Conservation (phyloP, 2,888 invertebrate species). For the Smittia aterrima region DNA sequence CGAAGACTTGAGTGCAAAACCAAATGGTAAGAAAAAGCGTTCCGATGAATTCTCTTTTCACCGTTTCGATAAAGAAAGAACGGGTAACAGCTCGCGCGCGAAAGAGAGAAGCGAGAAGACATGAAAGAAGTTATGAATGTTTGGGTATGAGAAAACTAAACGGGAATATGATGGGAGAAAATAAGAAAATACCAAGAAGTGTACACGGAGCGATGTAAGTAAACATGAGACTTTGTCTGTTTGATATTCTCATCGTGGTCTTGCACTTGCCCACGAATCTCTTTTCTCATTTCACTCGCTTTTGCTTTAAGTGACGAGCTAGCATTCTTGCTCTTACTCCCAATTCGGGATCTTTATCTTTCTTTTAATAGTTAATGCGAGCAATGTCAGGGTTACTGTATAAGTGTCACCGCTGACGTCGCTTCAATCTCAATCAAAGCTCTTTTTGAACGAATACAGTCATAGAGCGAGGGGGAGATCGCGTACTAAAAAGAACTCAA, state of each 20-base stretch:
- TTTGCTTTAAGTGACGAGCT: background rate
- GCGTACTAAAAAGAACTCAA: no score
- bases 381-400: background rate
- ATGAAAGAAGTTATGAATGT: background rate
- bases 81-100: slow-evolving; percentile 23
- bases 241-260: background rate
- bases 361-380: background rate
- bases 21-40: background rate
- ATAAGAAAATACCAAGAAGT: background rate
- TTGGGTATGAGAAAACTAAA: slow-evolving; percentile 10
- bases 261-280: background rate
- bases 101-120: slow-evolving; percentile 17
- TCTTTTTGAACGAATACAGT: no score
- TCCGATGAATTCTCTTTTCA: slow-evolving; percentile 25
- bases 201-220: background rate
- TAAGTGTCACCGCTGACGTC: no score
- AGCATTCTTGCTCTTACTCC: background rate
- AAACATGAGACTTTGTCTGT: slow-evolving; percentile 7
- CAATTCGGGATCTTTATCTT: background rate
- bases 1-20: slow-evolving; percentile 11
- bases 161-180: background rate
- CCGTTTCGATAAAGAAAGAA: slow-evolving; percentile 29
- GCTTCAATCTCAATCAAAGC: no score
- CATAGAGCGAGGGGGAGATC: no score
- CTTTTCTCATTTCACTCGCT: no score